Base-by-base conservation (phyloP, 2,113 vertebrate species). In the Actinemys pallida region DNA sequence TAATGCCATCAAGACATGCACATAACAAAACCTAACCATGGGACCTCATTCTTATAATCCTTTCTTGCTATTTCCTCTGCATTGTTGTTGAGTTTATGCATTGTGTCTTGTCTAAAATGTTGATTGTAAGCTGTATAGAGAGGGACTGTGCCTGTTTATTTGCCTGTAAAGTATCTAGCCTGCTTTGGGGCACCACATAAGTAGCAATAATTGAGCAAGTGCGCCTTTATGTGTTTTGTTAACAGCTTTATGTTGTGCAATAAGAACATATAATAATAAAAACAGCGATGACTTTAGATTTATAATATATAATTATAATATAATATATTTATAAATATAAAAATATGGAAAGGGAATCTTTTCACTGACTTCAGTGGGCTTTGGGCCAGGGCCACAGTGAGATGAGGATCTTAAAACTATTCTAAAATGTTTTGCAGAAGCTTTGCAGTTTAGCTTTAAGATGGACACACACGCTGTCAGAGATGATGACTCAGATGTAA, bases 401-500 rank as follows among this genome's bases (percentile, higher is more conserved):
- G 47, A 57, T 80, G 39, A 72, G 42, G 86, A 8, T 35, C 93
- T 76, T 3, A 19, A 83, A 90, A 45, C 25, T 25, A 80, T 81
- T 72, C 92, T n/a, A 79, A 72, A 65, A 1, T 2, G 52, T 78
- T 49, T 72, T 84, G 53, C 81, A 42, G 76, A 76, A 93, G 31
- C 75, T 81, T 31, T 62, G 81, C 88, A 0, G 0, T 6, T 82
- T 22, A 3, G 54, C 94, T 42, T 1, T 47, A 89, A 78, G 95
- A 81, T 72, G 94, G 94, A 95, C 95, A 84, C 94, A 83, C 94
- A 87, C 22, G 25, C 85, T 52, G 88, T 90, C 94, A 92, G 79
- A 88, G 89, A 47, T 52, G 92, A 88, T 97, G 97, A 93, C 93
- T 98, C 95, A 95, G 95, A 94, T 78, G 83, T 57, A 84, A 97